These are phyloP conservation scores for Corythoichthys haematopterus DNA, from an alignment of 2,113 vertebrate genomes.

Conservation along the genomic window DNA sequence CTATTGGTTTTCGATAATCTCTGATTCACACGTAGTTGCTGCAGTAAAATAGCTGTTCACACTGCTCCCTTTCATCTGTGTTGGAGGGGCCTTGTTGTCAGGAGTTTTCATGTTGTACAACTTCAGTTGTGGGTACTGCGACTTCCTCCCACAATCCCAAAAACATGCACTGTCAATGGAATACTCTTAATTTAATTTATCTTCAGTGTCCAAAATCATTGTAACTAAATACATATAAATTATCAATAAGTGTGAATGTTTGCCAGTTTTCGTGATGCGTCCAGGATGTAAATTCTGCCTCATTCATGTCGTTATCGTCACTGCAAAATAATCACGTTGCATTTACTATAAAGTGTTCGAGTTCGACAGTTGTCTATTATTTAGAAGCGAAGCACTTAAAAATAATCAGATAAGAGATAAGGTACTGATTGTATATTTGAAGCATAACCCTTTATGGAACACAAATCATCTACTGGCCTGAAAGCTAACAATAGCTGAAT, in stretches of 20 bases:
- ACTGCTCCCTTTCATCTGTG: background rate
- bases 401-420: background rate
- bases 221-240: too few species aligned
- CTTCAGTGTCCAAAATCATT: background rate
- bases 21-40: background rate
- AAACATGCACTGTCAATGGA: background rate
- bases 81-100: background rate
- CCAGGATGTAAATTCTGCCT: background rate
- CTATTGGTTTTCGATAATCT: too few species aligned
- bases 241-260: background rate
- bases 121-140: background rate
- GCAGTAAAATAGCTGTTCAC: background rate
- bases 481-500: conserved; percentile 26
- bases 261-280: background rate
- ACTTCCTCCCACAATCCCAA: background rate
- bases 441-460: background rate
- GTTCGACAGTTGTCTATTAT: background rate
- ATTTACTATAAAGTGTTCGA: background rate
- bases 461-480: conserved; percentile 10
- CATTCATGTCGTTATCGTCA: background rate
- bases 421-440: conserved; percentile 1
- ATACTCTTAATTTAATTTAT: background rate
- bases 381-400: background rate
- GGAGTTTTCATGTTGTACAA: background rate
- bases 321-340: background rate